Evolutionary conservation across 1,140 invertebrate genomes (phyloP).

Genomic region (Solenopsis fugax): DNA sequence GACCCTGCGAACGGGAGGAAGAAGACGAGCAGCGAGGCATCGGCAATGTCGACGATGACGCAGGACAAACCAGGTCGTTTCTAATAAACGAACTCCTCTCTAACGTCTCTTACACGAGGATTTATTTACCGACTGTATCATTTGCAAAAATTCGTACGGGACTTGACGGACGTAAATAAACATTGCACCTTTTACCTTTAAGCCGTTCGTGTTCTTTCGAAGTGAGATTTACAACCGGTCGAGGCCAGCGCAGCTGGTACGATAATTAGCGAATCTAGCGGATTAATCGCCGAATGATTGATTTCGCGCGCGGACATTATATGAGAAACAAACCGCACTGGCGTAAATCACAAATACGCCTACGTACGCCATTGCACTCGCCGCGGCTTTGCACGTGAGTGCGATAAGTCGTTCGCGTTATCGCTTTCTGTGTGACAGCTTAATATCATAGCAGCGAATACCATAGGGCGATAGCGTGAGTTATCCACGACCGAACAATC

Average conservation of each 20-base stretch:
- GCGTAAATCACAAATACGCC: constrained; percentile 64
- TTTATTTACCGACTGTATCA: constrained; percentile 21
- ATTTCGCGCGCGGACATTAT: constrained; percentile 46
- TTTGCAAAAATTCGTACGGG: constrained; percentile 1
- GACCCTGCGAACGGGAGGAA: neutral
- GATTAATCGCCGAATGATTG: constrained; percentile 50
- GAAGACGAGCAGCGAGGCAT: neutral
- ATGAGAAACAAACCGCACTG: constrained; percentile 46
- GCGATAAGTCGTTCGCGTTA: constrained; percentile 65
- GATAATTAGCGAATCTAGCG: constrained; percentile 50
- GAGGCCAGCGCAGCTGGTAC: constrained; percentile 39
- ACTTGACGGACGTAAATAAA: constrained; percentile 34
- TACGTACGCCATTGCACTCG: constrained; percentile 29
- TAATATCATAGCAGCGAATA: constrained; percentile 60
- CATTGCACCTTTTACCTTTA: neutral
- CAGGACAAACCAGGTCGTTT: constrained; percentile 39
- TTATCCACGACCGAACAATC: constrained; percentile 45
- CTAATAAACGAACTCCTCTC: constrained; percentile 36
- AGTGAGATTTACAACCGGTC: constrained; percentile 29
- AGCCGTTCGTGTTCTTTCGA: constrained; percentile 25
- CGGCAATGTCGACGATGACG: constrained; percentile 31
- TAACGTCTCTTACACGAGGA: constrained; percentile 12
- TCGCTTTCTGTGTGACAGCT: constrained; percentile 58
- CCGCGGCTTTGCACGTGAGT: constrained; percentile 33
- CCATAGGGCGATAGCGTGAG: neutral